A percentile compares a stretch with the other conserved stretches of the same genome.
phyloP scores from a whole-genome alignment of 2,888 invertebrate genomes.

The Octodonta nipae region DNA sequence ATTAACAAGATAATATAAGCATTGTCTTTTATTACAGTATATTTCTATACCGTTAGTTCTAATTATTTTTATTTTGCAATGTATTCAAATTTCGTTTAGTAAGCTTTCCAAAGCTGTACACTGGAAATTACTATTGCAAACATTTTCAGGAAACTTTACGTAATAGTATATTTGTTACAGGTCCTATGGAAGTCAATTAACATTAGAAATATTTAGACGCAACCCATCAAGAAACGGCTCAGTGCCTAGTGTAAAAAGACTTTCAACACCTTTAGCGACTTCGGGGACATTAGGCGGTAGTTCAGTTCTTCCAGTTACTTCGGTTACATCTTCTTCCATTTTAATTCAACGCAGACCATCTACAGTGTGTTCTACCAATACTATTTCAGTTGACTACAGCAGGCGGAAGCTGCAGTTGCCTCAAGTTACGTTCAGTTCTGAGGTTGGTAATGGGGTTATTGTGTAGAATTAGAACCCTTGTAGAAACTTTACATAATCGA shows the following conservation, averaged over 20 bases:
- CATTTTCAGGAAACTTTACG: too few relatives aligned
- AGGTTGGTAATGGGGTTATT: conserved; percentile 82
- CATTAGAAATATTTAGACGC: conserved; percentile 58
- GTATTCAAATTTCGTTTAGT: too few relatives aligned
- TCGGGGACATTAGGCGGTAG: conserved; percentile 35
- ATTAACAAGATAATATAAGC: too few relatives aligned
- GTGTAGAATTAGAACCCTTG: conserved; percentile 45
- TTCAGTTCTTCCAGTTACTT: conserved; percentile 17
- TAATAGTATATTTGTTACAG: conserved; percentile 36
- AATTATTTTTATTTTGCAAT: too few relatives aligned
- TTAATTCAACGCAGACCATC: conserved; percentile 42
- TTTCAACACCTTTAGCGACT: conserved; percentile 15
- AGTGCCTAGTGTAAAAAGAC: conserved; percentile 24
- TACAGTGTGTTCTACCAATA: conserved; percentile 57
- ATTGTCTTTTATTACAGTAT: too few relatives aligned
- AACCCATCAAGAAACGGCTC: conserved; percentile 37
- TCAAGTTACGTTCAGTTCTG: conserved; percentile 75
- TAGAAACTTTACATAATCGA: too few relatives aligned
- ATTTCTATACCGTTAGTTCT: too few relatives aligned
- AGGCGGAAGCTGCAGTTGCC: conserved; percentile 57
- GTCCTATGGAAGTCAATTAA: conserved; percentile 56
- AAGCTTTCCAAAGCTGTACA: too few relatives aligned
- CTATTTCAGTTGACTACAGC: conserved; percentile 36
- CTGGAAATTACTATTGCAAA: too few relatives aligned
- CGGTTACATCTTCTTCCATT: conserved; percentile 15